Percentiles rank a stretch among this genome's conserved stretches.
phyloP scores from a whole-genome alignment of 2,888 invertebrate genomes.

The Caenorhabditis sp. region DNA sequence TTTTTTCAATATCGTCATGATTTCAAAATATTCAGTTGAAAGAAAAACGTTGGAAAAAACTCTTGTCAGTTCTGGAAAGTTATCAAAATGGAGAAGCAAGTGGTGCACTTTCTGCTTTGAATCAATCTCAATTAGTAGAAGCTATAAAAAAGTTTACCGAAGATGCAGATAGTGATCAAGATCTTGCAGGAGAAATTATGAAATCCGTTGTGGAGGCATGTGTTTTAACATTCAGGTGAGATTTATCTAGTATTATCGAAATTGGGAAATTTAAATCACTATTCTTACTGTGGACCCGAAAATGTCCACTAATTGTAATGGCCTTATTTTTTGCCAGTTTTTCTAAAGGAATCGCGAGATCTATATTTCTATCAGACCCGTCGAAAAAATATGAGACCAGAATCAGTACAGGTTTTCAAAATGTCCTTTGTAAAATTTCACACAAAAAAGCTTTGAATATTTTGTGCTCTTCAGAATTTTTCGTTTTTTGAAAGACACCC shows the following conservation, averaged over 20 bases:
- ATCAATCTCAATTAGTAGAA: conserved; percentile 23
- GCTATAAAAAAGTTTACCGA: conserved; percentile 16
- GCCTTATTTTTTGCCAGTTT: no score
- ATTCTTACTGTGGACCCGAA: no score
- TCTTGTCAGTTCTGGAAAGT: conserved; percentile 12
- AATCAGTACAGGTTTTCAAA: no score
- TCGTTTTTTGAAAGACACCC: no score
- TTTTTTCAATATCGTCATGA: neutral
- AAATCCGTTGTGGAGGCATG: conserved; percentile 7
- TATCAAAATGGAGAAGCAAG: conserved; percentile 12
- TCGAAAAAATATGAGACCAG: no score
- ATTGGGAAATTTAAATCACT: no score
- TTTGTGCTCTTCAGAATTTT: no score
- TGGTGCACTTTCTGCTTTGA: conserved; percentile 23
- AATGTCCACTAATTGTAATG: no score
- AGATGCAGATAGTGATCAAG: conserved; percentile 21
- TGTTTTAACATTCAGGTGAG: conserved; percentile 10
- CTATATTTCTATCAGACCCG: no score
- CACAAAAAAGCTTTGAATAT: no score
- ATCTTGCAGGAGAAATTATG: conserved; percentile 8
- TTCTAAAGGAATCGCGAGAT: no score
- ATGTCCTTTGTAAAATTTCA: no score
- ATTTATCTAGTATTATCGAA: neutral
- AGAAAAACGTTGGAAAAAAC: conserved; percentile 36
- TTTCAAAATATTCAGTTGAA: conserved; percentile 5